These are phyloP conservation scores for Ridgeia piscesae DNA, from an alignment of 1,140 invertebrate genomes.

Conservation along the genomic window DNA sequence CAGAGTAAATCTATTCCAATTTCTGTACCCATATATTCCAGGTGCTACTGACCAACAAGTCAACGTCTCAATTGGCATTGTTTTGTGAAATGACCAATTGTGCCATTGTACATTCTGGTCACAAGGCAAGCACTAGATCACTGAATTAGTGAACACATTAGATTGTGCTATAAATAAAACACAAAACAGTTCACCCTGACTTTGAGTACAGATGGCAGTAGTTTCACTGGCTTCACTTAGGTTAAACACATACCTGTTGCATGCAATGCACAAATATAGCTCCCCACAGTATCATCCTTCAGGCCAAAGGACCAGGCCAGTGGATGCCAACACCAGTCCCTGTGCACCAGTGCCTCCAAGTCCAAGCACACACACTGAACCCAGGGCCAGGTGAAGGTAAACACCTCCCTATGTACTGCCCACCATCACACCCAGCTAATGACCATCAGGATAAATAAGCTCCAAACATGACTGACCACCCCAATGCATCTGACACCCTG, in stretches of 20 bases:
- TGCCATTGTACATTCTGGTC: not conserved
- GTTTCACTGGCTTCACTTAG: not conserved
- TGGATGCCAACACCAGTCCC: not conserved
- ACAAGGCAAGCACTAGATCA: not conserved
- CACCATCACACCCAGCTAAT: not conserved
- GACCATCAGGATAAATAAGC: not conserved
- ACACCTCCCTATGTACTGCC: not conserved
- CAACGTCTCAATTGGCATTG: no score
- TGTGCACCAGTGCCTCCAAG: no score
- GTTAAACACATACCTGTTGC: not conserved
- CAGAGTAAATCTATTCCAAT: not conserved
- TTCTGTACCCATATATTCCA: not conserved
- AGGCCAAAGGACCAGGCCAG: not conserved
- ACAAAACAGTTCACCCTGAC: not conserved
- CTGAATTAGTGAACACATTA: not conserved
- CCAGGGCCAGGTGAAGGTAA: not conserved
- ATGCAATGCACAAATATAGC: not conserved
- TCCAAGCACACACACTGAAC: not conserved
- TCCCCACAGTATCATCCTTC: not conserved
- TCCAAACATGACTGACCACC: not conserved
- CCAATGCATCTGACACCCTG: not conserved
- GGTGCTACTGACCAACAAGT: not conserved
- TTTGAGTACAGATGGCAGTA: not conserved
- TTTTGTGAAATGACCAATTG: no score
- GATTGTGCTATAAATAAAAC: not conserved